Conservation (phyloP, 2,797 vertebrate genomes). For the Pangasius larnaudii region DNA sequence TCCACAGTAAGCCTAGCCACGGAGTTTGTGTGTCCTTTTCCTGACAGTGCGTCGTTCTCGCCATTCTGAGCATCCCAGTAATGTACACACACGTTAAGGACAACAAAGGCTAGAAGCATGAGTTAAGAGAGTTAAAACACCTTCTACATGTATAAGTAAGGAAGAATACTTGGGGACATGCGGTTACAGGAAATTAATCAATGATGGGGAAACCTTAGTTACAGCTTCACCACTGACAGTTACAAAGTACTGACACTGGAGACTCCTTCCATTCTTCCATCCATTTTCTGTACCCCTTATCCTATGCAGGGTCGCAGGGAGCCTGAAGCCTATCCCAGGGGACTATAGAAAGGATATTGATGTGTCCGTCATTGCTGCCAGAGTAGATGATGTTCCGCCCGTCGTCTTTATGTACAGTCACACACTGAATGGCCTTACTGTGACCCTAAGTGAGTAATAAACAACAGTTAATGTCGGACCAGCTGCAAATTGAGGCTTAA, state of each 20-base stretch:
- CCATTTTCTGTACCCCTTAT: too few species aligned
- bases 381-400: constrained; percentile 88
- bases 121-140: background rate
- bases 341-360: constrained; percentile 91
- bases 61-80: constrained; percentile 93
- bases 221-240: background rate
- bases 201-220: background rate
- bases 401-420: constrained; percentile 86
- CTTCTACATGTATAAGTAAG: background rate
- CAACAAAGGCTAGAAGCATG: background rate
- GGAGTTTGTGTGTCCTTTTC: constrained; percentile 94
- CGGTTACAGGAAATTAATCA: background rate
- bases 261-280: background rate
- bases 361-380: constrained; percentile 93
- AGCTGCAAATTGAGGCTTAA: background rate
- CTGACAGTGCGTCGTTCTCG: constrained; percentile 84
- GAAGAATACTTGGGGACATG: background rate
- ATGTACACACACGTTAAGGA: constrained; percentile 85
- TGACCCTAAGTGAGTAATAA: constrained; percentile 82
- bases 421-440: constrained; percentile 93
- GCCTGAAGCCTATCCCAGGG: too few species aligned
- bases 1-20: constrained; percentile 85
- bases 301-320: too few species aligned
- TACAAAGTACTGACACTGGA: background rate
- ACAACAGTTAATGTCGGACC: background rate